Evolutionary conservation across 2,888 invertebrate species (phyloP), one percentile per base, ranked within the genome.

Genomic region (Machimus rusticus): DNA sequence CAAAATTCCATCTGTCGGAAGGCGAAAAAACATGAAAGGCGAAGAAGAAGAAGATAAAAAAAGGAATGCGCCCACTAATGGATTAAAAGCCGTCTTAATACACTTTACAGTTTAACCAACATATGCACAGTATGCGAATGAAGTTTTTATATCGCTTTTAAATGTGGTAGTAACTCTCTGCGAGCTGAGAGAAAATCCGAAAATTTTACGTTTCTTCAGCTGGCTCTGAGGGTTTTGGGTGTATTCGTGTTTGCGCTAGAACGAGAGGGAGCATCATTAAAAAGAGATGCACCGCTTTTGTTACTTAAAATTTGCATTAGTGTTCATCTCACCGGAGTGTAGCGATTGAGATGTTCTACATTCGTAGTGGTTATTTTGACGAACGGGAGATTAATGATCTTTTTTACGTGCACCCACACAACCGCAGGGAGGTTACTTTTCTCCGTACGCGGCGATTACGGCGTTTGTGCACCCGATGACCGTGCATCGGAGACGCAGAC

Each of bases 21-120:
- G 51, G 79, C 39, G 51, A 81, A 82, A 51, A 82, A 82, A 82
- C 79, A 82, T 57, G 82, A 82, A 82, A 82, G 39, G 82, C 82
- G 37, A 37, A 55, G 28, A 46, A 46, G 16, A 82, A 57, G 34
- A 57, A 51, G 51, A 31, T n/a, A 81, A 82, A 66, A 28, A 82
- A 66, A 57, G 57, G 57, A 82, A 57, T 51, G 57, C 31, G 31
- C 82, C n/a, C 82, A 82, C 82, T 82, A 82, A 82, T 82, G 82
- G 82, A 82, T 82, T 82, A 82, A 82, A 82, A 57, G 34, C 39
- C 34, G 39, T 82, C 82, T 37, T 66, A 39, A 78, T 78, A 79
- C 79, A 51, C 51, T 79, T 79, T 51, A 51, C 28, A 31, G 19
- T 79, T 79, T 79, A 51, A 79, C 51, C 23, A 51, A 79, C 79